A percentile compares a stretch with the other conserved stretches of the same genome.
Conservation (phyloP, 2,888 invertebrate species). For the Mesoligia furuncula region DNA sequence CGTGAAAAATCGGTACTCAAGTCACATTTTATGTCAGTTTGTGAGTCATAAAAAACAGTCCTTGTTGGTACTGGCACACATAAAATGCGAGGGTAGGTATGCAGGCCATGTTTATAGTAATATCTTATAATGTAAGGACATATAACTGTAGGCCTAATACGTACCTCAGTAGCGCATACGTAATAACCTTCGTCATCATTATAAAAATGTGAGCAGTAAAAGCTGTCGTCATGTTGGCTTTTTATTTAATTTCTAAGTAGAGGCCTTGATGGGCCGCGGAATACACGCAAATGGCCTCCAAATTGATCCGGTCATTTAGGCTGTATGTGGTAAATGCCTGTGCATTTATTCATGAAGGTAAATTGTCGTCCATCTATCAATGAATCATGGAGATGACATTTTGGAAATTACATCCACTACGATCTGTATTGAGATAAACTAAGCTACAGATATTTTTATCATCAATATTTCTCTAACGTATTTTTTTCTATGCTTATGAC, state of each 20-base stretch:
- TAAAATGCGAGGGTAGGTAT: constrained; percentile 58
- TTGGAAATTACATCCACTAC: constrained; percentile 10
- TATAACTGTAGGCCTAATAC: constrained; percentile 36
- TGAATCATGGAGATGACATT: constrained; percentile 39
- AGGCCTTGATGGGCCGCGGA: constrained; percentile 20
- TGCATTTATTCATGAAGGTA: constrained; percentile 46
- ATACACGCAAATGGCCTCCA: constrained; percentile 44
- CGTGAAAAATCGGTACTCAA: constrained; percentile 68
- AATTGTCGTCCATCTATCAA: constrained; percentile 32
- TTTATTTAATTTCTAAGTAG: constrained; percentile 53
- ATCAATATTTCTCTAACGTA: background rate
- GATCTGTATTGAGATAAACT: background rate
- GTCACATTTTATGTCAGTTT: constrained; percentile 66
- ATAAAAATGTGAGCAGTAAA: constrained; percentile 46
- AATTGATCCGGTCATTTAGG: constrained; percentile 44
- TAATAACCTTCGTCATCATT: constrained; percentile 49
- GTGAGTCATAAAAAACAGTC: constrained; percentile 63
- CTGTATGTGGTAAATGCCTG: constrained; percentile 37
- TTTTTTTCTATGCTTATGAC: background rate
- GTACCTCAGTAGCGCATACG: constrained; percentile 29
- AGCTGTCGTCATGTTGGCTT: constrained; percentile 41
- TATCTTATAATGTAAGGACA: constrained; percentile 52
- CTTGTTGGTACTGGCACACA: constrained; percentile 46
- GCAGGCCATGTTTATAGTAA: constrained; percentile 52
- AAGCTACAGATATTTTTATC: no score